Base-by-base conservation (phyloP, 2,797 vertebrate genomes). In the Hoplostethus atlanticus region DNA sequence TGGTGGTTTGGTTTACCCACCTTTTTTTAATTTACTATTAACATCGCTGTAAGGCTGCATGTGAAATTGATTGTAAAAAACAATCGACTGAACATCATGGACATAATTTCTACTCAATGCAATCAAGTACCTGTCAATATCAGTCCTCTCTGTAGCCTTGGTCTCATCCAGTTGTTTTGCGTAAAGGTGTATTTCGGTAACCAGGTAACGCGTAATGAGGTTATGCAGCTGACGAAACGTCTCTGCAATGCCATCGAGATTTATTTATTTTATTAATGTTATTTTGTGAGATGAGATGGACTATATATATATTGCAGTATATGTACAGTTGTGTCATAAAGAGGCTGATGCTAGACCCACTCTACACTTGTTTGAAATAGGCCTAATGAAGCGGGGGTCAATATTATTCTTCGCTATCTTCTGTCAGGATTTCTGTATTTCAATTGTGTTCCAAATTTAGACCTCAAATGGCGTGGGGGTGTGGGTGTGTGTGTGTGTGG, bases 381-480 rank as follows among this genome's bases (percentile, higher is more conserved):
- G 64, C 82, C 73, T 81, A 87, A 89, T 88, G 84, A 83, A 78
- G 73, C 61, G 50, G 66, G 83, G 87, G 83, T 88, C 80, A 89
- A 89, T 93, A 89, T 91, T 92, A 89, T 90, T 91, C 80, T 88
- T 84, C 60, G 84, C 83, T 92, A 90, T 87, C 84, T 75, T 82
- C 84, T 89, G 91, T 90, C 85, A 89, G 84, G 79, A 81, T 83
- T 86, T 82, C 73, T 91, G 79, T 87, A 84, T 90, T 92, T 89
- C 91, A 91, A 89, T 87, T 91, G 92, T 92, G 88, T 86, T 91
- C 91, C 89, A 92, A 90, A 93, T 92, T 91, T 89, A 93, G 91
- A 84, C 69, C 73, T 91, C 84, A 85, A 73, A 83, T 91, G 69
- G 83, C 69, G 85, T 77, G 88, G 74, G 84, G 76, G 56, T 73